These are phyloP conservation scores for Apogon talboti DNA, from an alignment of 2,797 vertebrate species.

Conservation along the genomic window DNA sequence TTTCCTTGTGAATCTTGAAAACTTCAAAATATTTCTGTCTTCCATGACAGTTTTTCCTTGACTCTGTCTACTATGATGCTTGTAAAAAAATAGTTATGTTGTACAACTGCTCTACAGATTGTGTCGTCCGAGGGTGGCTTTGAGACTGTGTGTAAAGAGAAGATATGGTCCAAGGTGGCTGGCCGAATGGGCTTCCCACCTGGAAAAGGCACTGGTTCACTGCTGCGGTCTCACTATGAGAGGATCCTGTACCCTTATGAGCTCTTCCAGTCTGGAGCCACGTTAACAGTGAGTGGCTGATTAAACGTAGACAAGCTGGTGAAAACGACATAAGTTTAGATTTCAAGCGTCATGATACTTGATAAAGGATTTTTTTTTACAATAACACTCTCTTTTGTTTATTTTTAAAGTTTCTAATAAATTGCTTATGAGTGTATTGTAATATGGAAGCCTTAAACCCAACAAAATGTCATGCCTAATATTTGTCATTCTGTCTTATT, in stretches of 20 bases:
- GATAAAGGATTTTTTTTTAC: too few relatives aligned
- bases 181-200: conserved; percentile 93
- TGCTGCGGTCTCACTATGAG: conserved; percentile 95
- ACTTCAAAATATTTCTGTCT: too few relatives aligned
- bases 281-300: conserved; percentile 86
- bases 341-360: too few relatives aligned
- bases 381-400: too few relatives aligned
- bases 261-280: conserved; percentile 95
- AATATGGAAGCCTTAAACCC: too few relatives aligned
- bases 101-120: conserved; percentile 80
- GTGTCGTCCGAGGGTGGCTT: conserved; percentile 97
- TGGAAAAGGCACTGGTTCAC: conserved; percentile 91
- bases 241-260: conserved; percentile 97
- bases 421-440: too few relatives aligned
- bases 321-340: too few relatives aligned
- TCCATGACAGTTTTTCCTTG: too few relatives aligned
- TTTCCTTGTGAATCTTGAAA: too few relatives aligned
- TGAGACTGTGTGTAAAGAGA: conserved; percentile 93
- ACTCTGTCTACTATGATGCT: background rate
- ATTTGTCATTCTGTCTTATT: background rate
- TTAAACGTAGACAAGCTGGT: background rate
- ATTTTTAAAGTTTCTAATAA: background rate
- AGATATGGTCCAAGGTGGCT: conserved; percentile 95
- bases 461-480: background rate
- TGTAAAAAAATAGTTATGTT: background rate